These are phyloP conservation scores for Zosterops pallidus DNA, from an alignment of 2,113 vertebrate species.

Conservation along the genomic window DNA sequence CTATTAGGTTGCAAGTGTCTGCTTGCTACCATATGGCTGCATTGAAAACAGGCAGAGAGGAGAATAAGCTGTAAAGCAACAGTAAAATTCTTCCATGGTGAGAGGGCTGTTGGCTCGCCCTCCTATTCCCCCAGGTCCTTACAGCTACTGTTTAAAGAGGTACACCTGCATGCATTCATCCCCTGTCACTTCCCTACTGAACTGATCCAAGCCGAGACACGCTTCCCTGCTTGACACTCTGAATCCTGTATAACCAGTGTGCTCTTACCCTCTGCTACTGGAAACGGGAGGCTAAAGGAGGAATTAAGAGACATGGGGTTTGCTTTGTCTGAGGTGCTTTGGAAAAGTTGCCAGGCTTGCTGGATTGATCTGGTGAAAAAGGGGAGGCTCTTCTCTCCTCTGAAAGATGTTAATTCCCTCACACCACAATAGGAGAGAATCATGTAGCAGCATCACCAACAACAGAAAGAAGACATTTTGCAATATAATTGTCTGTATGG, in stretches of 20 bases:
- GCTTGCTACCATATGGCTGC: conserved; percentile 27
- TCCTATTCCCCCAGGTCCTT: background rate
- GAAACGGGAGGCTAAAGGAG: background rate
- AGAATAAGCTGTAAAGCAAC: conserved; percentile 28
- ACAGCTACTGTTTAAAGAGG: background rate
- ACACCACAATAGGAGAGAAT: background rate
- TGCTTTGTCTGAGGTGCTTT: conserved; percentile 22
- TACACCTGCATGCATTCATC: conserved; percentile 9
- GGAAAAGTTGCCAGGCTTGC: background rate
- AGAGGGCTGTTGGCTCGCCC: background rate
- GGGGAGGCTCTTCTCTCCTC: background rate
- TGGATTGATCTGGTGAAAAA: background rate
- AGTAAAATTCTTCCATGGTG: background rate
- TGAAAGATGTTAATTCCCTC: conserved; percentile 16
- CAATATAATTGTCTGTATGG: conserved; percentile 63
- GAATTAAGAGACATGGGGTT: background rate
- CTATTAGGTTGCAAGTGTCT: background rate
- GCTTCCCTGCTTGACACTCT: background rate
- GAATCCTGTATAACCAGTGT: background rate
- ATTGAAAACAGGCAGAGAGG: conserved; percentile 1
- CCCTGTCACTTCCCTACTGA: background rate
- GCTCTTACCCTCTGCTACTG: background rate
- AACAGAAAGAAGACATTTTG: conserved; percentile 58
- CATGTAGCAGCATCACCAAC: background rate
- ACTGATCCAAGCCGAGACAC: background rate